Conservation (phyloP, 2,113 vertebrate species). For the Cryptoleucopteryx plumbea region DNA sequence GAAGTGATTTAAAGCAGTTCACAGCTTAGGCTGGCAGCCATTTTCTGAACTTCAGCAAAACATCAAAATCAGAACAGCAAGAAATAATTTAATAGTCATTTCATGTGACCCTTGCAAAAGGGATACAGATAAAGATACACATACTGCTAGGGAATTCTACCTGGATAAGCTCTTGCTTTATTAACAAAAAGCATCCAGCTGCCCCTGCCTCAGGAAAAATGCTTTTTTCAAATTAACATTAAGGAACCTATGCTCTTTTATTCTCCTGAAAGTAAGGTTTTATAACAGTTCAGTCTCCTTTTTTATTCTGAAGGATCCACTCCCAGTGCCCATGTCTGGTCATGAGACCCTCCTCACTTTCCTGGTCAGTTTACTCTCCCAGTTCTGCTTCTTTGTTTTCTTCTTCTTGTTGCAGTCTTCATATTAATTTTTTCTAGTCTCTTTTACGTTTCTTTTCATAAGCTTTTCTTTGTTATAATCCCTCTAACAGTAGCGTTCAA, state of each 20-base stretch:
- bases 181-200: background rate
- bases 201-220: background rate
- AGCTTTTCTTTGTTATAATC: background rate
- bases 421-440: background rate
- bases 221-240: background rate
- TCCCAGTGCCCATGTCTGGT: background rate
- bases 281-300: background rate
- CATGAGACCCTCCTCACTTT: background rate
- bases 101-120: background rate
- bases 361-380: background rate
- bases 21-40: constrained; percentile 11
- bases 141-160: background rate
- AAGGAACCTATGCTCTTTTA: background rate
- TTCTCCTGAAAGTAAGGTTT: background rate
- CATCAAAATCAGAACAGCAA: background rate
- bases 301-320: background rate
- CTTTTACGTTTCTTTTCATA: background rate
- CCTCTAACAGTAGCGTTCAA: background rate
- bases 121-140: background rate
- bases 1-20: constrained; percentile 31
- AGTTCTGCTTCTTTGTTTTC: background rate
- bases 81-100: background rate
- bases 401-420: background rate
- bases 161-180: background rate
- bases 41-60: constrained; percentile 21